A percentile compares a stretch with the other conserved stretches of the same genome.
These are phyloP conservation scores for Phortica okadai DNA, from an alignment of 2,888 invertebrate genomes.

Conservation along the genomic window DNA sequence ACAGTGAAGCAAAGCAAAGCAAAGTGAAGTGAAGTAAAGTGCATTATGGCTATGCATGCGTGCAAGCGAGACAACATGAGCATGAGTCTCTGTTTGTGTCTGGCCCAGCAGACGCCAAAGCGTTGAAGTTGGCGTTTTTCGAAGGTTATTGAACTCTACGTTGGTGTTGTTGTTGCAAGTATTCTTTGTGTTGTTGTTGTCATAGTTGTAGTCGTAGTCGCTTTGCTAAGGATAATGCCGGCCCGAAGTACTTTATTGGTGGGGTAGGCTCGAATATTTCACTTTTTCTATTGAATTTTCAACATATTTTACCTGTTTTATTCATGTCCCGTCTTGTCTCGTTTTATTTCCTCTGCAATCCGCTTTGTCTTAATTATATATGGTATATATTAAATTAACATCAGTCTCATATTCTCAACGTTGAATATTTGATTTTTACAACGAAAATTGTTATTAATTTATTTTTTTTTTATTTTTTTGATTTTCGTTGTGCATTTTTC, in stretches of 20 bases:
- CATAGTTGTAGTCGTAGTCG: not conserved
- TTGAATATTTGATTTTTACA: constrained; percentile 24
- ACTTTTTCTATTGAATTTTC: not conserved
- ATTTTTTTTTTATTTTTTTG: not conserved
- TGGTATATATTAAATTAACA: constrained; percentile 11
- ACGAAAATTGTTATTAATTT: not conserved
- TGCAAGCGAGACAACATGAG: constrained; percentile 56
- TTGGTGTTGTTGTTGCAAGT: constrained; percentile 1
- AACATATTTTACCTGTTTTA: constrained; percentile 4
- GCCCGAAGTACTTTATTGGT: constrained; percentile 16
- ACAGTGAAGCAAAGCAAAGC: not conserved
- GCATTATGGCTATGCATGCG: constrained; percentile 1
- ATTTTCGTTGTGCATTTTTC: constrained; percentile 38
- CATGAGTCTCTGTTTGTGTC: constrained; percentile 53
- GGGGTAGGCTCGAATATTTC: not conserved
- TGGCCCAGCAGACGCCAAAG: constrained; percentile 50
- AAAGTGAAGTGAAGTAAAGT: not conserved
- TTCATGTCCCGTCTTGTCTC: not conserved
- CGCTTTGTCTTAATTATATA: not conserved
- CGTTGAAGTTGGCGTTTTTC: constrained; percentile 53
- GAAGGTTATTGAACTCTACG: constrained; percentile 67
- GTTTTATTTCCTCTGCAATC: not conserved
- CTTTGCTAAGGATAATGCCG: not conserved
- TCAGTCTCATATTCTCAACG: constrained; percentile 28
- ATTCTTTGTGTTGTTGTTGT: not conserved